These are phyloP conservation scores for Lasioglossum malachurum DNA, from an alignment of 2,888 invertebrate genomes.

Conservation along the genomic window DNA sequence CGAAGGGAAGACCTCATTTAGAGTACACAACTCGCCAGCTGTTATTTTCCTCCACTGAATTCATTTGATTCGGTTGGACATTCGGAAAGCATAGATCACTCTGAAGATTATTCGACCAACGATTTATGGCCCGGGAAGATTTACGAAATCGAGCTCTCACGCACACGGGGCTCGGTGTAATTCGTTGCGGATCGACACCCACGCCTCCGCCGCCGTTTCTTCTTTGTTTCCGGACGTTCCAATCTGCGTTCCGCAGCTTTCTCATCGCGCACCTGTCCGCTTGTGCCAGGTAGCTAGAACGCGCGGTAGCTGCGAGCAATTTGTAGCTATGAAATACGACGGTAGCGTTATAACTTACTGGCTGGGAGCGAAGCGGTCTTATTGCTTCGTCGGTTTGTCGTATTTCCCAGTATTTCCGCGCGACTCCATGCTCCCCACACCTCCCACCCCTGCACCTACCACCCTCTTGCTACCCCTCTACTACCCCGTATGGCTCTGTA, in stretches of 20 bases:
- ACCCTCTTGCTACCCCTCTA: neutral
- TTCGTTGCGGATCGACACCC: conserved; percentile 38
- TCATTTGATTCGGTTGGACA: neutral
- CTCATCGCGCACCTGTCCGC: conserved; percentile 46
- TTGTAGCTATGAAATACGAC: conserved; percentile 69
- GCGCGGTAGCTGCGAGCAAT: conserved; percentile 52
- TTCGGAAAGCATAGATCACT: neutral
- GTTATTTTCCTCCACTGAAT: neutral
- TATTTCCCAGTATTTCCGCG: conserved; percentile 30
- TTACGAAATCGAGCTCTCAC: neutral
- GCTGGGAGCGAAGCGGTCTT: conserved; percentile 53
- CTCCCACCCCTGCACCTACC: neutral
- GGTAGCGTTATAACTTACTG: conserved; percentile 61
- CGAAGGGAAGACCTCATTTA: neutral
- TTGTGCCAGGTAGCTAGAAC: conserved; percentile 18
- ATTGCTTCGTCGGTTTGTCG: conserved; percentile 57
- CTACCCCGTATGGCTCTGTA: neutral
- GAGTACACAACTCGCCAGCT: neutral
- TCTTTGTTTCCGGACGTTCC: conserved; percentile 20
- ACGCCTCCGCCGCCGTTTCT: conserved; percentile 2
- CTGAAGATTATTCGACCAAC: neutral
- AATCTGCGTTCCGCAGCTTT: conserved; percentile 47
- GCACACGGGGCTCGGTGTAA: conserved; percentile 6
- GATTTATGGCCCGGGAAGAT: neutral
- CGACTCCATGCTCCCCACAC: conserved; percentile 17